A percentile compares a stretch with the other conserved stretches of the same genome.
These are phyloP conservation scores for Odontesthes bonariensis DNA, from an alignment of 2,113 vertebrate species.

Conservation along the genomic window DNA sequence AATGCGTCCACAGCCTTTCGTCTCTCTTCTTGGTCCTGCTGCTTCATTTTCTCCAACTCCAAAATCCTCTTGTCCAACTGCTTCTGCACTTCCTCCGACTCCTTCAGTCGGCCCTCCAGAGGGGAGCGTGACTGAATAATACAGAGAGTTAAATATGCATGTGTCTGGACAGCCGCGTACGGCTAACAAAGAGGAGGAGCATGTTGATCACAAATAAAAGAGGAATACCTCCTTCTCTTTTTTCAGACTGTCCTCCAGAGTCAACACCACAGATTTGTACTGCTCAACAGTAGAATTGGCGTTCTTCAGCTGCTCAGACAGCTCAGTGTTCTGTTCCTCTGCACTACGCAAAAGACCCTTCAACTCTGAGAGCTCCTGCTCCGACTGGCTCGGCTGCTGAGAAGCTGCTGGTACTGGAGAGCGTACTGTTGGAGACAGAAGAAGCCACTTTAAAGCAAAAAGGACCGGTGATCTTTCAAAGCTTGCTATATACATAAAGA, in stretches of 20 bases:
- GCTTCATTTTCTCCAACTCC: slow-evolving; percentile 92
- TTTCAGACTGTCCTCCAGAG: slow-evolving; percentile 93
- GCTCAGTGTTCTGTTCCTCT: slow-evolving; percentile 89
- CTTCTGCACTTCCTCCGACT: slow-evolving; percentile 89
- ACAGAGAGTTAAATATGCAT: background rate
- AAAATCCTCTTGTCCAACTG: slow-evolving; percentile 92
- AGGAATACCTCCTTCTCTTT: slow-evolving; percentile 92
- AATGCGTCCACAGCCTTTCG: slow-evolving; percentile 88
- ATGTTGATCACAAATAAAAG: background rate
- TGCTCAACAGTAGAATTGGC: slow-evolving; percentile 90
- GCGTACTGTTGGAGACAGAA: slow-evolving; percentile 21
- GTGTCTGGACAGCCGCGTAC: background rate
- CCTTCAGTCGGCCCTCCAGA: slow-evolving; percentile 90
- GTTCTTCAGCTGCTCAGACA: slow-evolving; percentile 91
- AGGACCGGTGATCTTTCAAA: background rate
- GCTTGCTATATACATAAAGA: no score
- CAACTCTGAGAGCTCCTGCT: slow-evolving; percentile 88
- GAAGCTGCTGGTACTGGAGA: slow-evolving; percentile 55
- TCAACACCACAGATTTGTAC: slow-evolving; percentile 91
- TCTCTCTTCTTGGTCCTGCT: slow-evolving; percentile 89
- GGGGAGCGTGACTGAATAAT: slow-evolving; percentile 74
- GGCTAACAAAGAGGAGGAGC: background rate
- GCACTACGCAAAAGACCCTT: slow-evolving; percentile 85
- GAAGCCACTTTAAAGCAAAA: no score
- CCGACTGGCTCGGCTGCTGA: slow-evolving; percentile 58